A percentile compares a stretch with the other conserved stretches of the same genome.
phyloP scores from a whole-genome alignment of 2,113 vertebrate genomes.

The Daboia siamensis region DNA sequence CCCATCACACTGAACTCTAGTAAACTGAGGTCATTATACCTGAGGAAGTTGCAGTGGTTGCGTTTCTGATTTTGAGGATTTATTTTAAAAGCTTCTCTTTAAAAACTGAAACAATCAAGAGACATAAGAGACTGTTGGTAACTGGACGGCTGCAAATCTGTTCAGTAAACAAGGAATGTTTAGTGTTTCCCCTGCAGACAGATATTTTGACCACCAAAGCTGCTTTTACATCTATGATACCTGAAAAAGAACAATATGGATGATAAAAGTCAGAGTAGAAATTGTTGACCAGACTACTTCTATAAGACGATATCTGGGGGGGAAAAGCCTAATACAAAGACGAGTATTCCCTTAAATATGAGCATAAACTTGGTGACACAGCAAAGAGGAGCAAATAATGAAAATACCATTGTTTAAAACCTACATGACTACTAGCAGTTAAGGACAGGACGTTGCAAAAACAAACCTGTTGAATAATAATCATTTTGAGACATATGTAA shows the following conservation, averaged over 20 bases:
- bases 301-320: neutral
- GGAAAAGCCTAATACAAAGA: neutral
- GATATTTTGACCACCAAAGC: neutral
- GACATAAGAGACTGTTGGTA: neutral
- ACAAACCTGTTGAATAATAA: neutral
- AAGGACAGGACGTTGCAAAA: neutral
- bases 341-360: neutral
- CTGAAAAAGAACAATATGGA: neutral
- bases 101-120: neutral
- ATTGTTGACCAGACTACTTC: neutral
- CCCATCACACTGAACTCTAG: neutral
- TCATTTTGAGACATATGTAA: neutral
- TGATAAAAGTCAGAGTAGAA: neutral
- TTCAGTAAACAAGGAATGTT: neutral
- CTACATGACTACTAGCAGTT: neutral
- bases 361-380: neutral
- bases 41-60: neutral
- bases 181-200: neutral
- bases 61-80: neutral
- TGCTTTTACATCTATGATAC: neutral
- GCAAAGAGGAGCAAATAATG: neutral
- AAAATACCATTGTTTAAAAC: neutral
- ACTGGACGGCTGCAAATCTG: neutral
- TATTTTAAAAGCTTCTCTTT: neutral
- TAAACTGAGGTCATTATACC: neutral